A percentile compares a stretch with the other conserved stretches of the same genome.
Evolutionary conservation across 2,113 vertebrate genomes (phyloP).

Genomic region (Ascaphus truei): DNA sequence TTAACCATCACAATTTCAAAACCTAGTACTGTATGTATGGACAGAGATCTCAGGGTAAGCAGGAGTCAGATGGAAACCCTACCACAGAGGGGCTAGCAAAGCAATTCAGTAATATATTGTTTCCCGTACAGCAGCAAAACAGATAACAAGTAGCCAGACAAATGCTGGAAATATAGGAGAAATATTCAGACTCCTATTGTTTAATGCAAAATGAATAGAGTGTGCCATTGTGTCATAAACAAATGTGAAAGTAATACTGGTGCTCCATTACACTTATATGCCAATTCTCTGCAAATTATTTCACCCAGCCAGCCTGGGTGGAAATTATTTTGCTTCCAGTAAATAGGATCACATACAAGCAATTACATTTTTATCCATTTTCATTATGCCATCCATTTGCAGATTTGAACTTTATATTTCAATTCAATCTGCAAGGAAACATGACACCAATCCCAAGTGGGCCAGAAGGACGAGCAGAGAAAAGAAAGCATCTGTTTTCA

Average conservation of each 20-base stretch:
- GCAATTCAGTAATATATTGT: too few relatives aligned
- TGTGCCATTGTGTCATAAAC: slow-evolving; percentile 18
- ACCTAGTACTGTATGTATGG: too few relatives aligned
- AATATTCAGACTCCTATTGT: too few relatives aligned
- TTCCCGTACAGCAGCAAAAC: too few relatives aligned
- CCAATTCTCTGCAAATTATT: slow-evolving; percentile 48
- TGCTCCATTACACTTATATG: slow-evolving; percentile 25
- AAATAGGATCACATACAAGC: slow-evolving; percentile 47
- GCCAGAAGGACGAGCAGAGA: neutral
- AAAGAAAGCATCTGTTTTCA: neutral
- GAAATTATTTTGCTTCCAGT: slow-evolving; percentile 49
- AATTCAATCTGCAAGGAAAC: slow-evolving; percentile 43
- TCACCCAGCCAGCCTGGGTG: slow-evolving; percentile 47
- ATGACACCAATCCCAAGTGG: slow-evolving; percentile 42
- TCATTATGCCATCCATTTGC: slow-evolving; percentile 50
- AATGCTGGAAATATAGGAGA: too few relatives aligned
- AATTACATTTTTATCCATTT: slow-evolving; percentile 57
- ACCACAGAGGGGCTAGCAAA: too few relatives aligned
- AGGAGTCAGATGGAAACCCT: too few relatives aligned
- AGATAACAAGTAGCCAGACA: too few relatives aligned
- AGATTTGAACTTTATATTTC: slow-evolving; percentile 54
- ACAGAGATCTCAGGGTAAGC: too few relatives aligned
- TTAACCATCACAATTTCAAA: too few relatives aligned
- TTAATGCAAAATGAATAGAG: slow-evolving; percentile 19
- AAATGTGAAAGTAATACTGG: slow-evolving; percentile 41